phyloP scores from a whole-genome alignment of 2,888 invertebrate species.

The Hydropsyche betteni region DNA sequence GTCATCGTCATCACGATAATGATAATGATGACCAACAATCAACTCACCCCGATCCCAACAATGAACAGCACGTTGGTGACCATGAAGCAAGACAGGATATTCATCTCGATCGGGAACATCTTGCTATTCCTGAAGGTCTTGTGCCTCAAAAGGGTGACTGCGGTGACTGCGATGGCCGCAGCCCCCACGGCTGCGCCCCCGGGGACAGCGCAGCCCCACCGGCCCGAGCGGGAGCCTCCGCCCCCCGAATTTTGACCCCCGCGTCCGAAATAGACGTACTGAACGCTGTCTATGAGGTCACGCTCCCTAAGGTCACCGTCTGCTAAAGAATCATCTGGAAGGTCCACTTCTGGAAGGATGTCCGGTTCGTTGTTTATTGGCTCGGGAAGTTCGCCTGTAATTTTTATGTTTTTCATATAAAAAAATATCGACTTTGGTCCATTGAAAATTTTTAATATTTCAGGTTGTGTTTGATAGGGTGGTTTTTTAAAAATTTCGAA shows the following conservation, averaged over 20 bases:
- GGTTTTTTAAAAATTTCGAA: no score
- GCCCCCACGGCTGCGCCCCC: constrained; percentile 31
- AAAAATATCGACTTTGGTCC: no score
- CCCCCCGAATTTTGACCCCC: constrained; percentile 59
- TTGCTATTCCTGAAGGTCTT: constrained; percentile 63
- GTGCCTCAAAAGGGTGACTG: constrained; percentile 62
- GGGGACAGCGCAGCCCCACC: constrained; percentile 52
- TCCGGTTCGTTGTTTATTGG: constrained; percentile 56
- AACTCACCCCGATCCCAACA: constrained; percentile 71
- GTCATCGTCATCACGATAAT: no score
- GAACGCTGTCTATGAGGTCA: constrained; percentile 77
- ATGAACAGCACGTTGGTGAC: constrained; percentile 72
- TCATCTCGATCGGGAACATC: constrained; percentile 68
- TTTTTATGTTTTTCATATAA: neutral
- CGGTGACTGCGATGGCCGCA: constrained; percentile 55
- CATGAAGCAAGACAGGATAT: constrained; percentile 69
- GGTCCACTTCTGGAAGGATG: constrained; percentile 63
- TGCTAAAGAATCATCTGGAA: constrained; percentile 72
- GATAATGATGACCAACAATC: no score
- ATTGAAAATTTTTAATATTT: no score
- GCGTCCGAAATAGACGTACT: constrained; percentile 75
- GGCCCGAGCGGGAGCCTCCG: constrained; percentile 52
- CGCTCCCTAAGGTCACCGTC: constrained; percentile 74
- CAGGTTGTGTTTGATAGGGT: no score
- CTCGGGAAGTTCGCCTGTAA: constrained; percentile 5